phyloP scores from a whole-genome alignment of 2,888 invertebrate species.

The Dilophus febrilis region DNA sequence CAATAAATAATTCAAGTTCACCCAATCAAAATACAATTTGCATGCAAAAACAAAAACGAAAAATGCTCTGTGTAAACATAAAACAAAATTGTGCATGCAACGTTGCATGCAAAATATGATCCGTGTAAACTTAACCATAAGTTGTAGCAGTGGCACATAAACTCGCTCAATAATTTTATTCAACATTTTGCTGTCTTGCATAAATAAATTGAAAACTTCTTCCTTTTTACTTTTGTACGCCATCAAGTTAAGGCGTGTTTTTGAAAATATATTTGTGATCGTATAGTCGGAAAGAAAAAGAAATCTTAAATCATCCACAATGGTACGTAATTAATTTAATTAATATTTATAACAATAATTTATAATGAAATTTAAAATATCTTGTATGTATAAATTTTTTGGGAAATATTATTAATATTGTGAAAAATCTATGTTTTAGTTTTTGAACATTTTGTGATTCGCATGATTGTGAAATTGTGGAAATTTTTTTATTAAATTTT shows the following conservation, averaged over 20 bases:
- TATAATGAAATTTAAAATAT: conserved; percentile 5
- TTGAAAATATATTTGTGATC: conserved; percentile 52
- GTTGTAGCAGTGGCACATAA: too few relatives aligned
- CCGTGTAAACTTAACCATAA: too few relatives aligned
- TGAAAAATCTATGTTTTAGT: background rate
- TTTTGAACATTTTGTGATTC: background rate
- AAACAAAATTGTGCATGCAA: too few relatives aligned
- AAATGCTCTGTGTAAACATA: too few relatives aligned
- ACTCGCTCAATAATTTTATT: too few relatives aligned
- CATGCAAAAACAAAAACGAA: too few relatives aligned
- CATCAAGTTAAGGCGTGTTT: conserved; percentile 78
- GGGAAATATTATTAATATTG: background rate
- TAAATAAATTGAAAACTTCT: background rate
- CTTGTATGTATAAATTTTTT: conserved; percentile 14
- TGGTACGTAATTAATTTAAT: conserved; percentile 21
- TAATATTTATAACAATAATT: conserved; percentile 21
- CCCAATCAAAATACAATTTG: too few relatives aligned
- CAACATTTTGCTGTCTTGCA: background rate
- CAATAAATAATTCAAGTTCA: too few relatives aligned
- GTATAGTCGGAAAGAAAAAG: too few relatives aligned
- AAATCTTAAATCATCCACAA: conserved; percentile 54
- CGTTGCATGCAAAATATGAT: too few relatives aligned
- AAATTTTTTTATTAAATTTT: too few relatives aligned
- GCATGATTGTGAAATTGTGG: background rate
- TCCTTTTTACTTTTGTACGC: conserved; percentile 71